phyloP scores from a whole-genome alignment of 1,140 invertebrate genomes.

The Spodoptera litura region DNA sequence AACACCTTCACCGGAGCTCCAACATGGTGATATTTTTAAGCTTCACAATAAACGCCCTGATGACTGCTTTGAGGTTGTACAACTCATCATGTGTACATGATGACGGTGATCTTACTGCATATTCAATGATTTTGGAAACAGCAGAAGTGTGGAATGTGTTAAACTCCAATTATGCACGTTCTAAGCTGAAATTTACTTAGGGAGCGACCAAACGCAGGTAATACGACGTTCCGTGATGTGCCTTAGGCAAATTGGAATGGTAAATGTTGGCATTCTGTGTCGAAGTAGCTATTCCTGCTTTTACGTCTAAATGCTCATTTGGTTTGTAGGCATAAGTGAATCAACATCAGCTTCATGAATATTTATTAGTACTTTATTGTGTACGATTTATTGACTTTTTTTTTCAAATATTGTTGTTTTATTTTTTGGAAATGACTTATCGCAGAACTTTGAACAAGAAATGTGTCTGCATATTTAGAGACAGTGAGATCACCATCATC shows the following conservation, averaged over 20 bases:
- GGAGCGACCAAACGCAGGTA: not conserved
- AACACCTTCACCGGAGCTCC: slow-evolving; percentile 56
- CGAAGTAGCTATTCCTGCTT: not conserved
- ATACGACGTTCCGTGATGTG: slow-evolving; percentile 1
- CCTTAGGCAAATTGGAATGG: slow-evolving; percentile 8
- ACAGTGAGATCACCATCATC: not conserved
- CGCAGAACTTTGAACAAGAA: not conserved
- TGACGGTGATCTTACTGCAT: slow-evolving; percentile 17
- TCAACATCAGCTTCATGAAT: no score
- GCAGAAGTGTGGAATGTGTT: no score
- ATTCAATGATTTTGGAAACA: not conserved
- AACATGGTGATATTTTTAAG: slow-evolving; percentile 60
- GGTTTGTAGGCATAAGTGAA: no score
- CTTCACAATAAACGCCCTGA: slow-evolving; percentile 80
- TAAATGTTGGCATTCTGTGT: slow-evolving; percentile 1
- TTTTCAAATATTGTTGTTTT: no score
- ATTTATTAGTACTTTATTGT: no score
- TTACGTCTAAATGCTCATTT: not conserved
- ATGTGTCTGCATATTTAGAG: not conserved
- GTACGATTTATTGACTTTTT: no score
- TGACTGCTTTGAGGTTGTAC: slow-evolving; percentile 51
- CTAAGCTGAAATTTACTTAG: not conserved
- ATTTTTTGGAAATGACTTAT: no score
- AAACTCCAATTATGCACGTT: not conserved
- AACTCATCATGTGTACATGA: slow-evolving; percentile 5